Conservation (phyloP, 2,888 invertebrate genomes). For the Melitaea athalia region DNA sequence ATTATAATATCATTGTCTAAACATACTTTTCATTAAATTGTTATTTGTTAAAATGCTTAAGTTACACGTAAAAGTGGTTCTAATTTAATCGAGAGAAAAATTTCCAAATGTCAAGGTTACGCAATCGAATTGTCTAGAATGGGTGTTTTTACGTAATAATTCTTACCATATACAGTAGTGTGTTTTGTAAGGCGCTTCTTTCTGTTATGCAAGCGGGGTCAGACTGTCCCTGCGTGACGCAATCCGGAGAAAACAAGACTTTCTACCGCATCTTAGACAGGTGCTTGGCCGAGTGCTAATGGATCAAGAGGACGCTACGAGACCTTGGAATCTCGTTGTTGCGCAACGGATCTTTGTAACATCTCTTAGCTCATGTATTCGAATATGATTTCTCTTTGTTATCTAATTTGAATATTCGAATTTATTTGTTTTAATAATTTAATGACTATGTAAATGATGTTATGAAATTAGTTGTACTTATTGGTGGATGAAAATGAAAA, state of each 20-base stretch:
- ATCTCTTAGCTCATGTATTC: constrained; percentile 31
- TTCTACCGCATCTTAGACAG: constrained; percentile 66
- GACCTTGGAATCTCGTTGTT: constrained; percentile 35
- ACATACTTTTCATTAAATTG: no score
- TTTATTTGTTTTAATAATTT: constrained; percentile 14
- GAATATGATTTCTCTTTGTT: constrained; percentile 34
- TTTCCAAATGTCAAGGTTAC: constrained; percentile 67
- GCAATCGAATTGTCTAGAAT: constrained; percentile 66
- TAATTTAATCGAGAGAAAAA: constrained; percentile 38
- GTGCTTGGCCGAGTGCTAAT: constrained; percentile 54
- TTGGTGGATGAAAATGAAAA: constrained; percentile 41
- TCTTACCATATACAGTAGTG: constrained; percentile 61
- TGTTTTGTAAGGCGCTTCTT: constrained; percentile 61
- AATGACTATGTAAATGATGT: background rate
- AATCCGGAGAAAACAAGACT: constrained; percentile 68
- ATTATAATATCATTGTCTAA: no score
- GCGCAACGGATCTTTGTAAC: constrained; percentile 25
- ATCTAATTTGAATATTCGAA: constrained; percentile 17
- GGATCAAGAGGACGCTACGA: constrained; percentile 48
- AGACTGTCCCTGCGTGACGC: constrained; percentile 61
- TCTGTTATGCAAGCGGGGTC: constrained; percentile 76
- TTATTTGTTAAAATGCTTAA: background rate
- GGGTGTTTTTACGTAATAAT: constrained; percentile 66
- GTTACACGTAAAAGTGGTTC: background rate
- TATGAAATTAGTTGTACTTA: background rate